Conservation (phyloP, 2,113 vertebrate genomes). For the Drymodes brunneopygia region DNA sequence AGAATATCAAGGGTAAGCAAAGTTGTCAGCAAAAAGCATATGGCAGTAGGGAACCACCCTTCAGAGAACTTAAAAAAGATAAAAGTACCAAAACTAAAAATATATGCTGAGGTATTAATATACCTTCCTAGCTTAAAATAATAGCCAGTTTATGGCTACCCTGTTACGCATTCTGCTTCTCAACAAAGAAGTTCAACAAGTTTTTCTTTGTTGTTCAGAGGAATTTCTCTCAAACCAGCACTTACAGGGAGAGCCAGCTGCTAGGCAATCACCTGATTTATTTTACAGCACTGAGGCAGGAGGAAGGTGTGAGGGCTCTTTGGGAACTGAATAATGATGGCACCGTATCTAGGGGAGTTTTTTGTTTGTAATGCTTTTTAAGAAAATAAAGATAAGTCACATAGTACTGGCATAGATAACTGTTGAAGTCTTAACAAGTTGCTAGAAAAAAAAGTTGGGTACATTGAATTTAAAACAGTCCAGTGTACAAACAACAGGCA, state of each 20-base stretch:
- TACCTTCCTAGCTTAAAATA: not conserved
- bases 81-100: not conserved
- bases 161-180: not conserved
- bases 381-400: not conserved
- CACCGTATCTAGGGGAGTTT: not conserved
- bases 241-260: not conserved
- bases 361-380: not conserved
- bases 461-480: not conserved
- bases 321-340: not conserved
- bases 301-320: not conserved
- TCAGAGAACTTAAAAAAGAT: not conserved
- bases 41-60: not conserved
- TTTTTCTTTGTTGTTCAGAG: not conserved
- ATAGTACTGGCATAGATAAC: rapidly evolving
- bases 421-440: not conserved
- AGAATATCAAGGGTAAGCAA: not conserved
- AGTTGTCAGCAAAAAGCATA: not conserved
- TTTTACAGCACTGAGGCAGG: not conserved
- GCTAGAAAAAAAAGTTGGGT: not conserved
- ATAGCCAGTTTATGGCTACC: not conserved
- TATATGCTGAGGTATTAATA: not conserved
- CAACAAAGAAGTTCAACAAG: not conserved
- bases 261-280: not conserved
- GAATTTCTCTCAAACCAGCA: not conserved
- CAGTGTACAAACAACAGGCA: not conserved